A percentile compares a stretch with the other conserved stretches of the same genome.
Evolutionary conservation across 2,113 vertebrate genomes (phyloP).

Genomic region (Urocolius indicus): DNA sequence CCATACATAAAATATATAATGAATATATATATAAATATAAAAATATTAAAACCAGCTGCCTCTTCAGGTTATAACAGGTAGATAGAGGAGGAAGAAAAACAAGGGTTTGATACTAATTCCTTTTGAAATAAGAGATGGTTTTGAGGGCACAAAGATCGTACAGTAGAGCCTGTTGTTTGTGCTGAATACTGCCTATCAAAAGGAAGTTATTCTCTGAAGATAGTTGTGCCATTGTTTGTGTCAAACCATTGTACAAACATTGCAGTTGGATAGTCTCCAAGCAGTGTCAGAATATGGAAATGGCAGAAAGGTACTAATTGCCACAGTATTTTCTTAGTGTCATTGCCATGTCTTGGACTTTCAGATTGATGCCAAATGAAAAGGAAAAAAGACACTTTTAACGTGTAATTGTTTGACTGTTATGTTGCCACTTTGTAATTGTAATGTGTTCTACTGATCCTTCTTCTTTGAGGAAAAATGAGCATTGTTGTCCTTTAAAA

Average conservation of each 20-base stretch:
- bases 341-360: conserved; percentile 15
- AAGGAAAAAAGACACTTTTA: conserved; percentile 8
- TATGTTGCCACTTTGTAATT: conserved; percentile 63
- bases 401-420: conserved; percentile 45
- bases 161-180: background rate
- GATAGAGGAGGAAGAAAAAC: background rate
- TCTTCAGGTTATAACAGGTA: background rate
- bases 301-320: conserved; percentile 19
- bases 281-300: background rate
- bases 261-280: conserved; percentile 17
- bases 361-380: conserved; percentile 44
- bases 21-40: background rate
- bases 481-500: conserved; percentile 13
- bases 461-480: conserved; percentile 39
- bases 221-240: background rate
- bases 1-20: background rate
- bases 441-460: conserved; percentile 64
- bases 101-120: background rate
- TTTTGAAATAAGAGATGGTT: background rate
- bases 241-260: background rate
- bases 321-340: conserved; percentile 7
- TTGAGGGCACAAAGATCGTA: background rate
- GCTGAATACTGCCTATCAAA: background rate
- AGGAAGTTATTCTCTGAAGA: background rate
- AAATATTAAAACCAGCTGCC: background rate